These are phyloP conservation scores for Ochotona curzoniae DNA, from an alignment of 2,113 vertebrate genomes.

Conservation along the genomic window DNA sequence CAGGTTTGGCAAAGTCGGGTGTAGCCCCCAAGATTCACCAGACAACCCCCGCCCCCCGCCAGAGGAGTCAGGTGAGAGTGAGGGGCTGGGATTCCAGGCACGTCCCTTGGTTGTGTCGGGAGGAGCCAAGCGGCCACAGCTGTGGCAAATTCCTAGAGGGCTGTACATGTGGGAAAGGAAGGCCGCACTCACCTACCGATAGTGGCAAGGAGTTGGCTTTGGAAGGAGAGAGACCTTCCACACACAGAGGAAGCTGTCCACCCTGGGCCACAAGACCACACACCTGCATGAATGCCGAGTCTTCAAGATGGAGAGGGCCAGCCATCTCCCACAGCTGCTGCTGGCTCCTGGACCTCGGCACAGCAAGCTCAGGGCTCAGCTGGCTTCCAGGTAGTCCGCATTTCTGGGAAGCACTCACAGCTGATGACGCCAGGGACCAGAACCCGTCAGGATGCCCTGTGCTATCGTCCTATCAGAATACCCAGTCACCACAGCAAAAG, in stretches of 20 bases:
- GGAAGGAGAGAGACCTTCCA: too few relatives aligned
- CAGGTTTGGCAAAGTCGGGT: neutral
- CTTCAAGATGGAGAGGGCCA: neutral
- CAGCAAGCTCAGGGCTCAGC: neutral
- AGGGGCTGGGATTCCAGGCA: neutral
- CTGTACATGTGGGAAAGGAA: too few relatives aligned
- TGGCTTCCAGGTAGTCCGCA: neutral
- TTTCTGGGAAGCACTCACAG: neutral
- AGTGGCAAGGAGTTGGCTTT: too few relatives aligned
- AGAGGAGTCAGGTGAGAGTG: neutral
- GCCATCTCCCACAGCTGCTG: neutral
- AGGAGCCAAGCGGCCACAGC: too few relatives aligned
- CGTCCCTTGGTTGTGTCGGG: too few relatives aligned
- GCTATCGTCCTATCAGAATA: neutral
- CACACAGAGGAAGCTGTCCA: too few relatives aligned
- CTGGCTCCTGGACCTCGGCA: neutral
- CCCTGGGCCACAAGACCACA: neutral
- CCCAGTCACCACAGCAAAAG: too few relatives aligned
- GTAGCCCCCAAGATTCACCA: too few relatives aligned
- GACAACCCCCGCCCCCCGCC: too few relatives aligned
- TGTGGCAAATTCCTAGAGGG: too few relatives aligned
- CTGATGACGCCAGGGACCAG: neutral
- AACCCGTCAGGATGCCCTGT: neutral
- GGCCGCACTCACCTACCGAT: too few relatives aligned
- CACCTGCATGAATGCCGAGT: neutral